Base-by-base conservation (phyloP, 2,888 invertebrate species). In the Harpalus rubripes region DNA sequence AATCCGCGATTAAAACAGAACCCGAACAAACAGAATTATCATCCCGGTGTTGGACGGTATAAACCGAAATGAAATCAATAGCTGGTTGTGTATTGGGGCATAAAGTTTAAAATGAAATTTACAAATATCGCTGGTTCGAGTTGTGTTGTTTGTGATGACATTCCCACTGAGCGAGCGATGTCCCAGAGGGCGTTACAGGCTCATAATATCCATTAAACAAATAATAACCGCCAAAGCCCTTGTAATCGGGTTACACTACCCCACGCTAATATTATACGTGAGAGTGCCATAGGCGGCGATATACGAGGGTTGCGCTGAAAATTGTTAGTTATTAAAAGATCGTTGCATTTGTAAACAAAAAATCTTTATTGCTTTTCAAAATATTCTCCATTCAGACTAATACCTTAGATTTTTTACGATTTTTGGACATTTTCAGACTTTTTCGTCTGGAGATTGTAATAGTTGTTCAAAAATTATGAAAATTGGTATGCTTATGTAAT, bases 171-270 rank as follows among this genome's bases (percentile, higher is more conserved):
- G 32, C 32, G 32, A 7, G 41, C 15, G 58, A 26, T 15, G 26
- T 83, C 74, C 83, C 83, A 83, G 58, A 16, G 83, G 83, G 44
- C 83, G 32, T 18, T 74, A 56, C 22, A 26, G 7, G 58, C 58
- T 74, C 26, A 78, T 78, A 83, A 83, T 83, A 74, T 83, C 76
- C 83, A 83, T 83, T 83, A 83, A 83, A 83, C 83, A 83, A 83
- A 83, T 83, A 83, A 83, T 61, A 83, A 83, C 83, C 83, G 41
- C 83, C 83, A 83, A 83, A 83, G 83, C 39, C 83, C 74, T 74
- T n/a, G 59, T 83, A 83, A 83, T 83, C 83, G 74, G 41, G 83
- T 83, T 83, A 83, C 18, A 61, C 26, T 32, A 61, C 58, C 74
- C 8, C 44, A 0, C 5, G 10, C 8, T 32, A 32, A 32, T 32